Evolutionary conservation across 1,140 invertebrate genomes (phyloP).

Genomic region (Heliconius hermathena): DNA sequence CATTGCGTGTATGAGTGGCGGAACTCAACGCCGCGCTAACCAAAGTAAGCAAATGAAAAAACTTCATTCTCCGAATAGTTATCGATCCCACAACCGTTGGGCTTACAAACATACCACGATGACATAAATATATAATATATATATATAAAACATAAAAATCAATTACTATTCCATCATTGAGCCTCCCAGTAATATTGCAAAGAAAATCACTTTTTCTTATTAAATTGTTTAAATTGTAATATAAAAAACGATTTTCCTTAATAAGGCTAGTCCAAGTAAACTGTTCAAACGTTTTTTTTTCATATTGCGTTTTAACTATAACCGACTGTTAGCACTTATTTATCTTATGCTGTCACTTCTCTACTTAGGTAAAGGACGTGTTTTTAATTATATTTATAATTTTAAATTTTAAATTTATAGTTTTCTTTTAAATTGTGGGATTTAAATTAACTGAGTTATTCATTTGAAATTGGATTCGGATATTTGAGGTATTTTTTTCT

Average conservation of each 20-base stretch:
- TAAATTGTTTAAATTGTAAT: background rate
- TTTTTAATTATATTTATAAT: background rate
- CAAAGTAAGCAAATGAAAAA: too few relatives aligned
- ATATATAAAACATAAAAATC: too few relatives aligned
- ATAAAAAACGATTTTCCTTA: slow-evolving; percentile 1
- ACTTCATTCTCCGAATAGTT: too few relatives aligned
- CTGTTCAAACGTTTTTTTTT: background rate
- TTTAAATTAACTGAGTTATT: background rate
- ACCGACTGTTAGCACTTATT: background rate
- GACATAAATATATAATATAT: too few relatives aligned
- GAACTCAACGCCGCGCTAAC: too few relatives aligned
- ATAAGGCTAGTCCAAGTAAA: background rate
- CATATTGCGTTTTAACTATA: background rate
- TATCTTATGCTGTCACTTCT: background rate
- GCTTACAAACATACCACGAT: too few relatives aligned
- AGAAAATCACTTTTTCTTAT: background rate
- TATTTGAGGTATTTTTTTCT: background rate
- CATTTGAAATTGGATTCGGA: background rate
- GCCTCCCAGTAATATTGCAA: background rate
- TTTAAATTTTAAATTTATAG: background rate
- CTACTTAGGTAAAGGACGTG: background rate
- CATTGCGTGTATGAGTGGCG: too few relatives aligned
- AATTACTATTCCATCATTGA: background rate
- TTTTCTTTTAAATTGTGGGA: background rate
- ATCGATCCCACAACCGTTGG: too few relatives aligned